A percentile compares a stretch with the other conserved stretches of the same genome.
Conservation (phyloP, 2,888 invertebrate genomes). For the Bugula neritina region DNA sequence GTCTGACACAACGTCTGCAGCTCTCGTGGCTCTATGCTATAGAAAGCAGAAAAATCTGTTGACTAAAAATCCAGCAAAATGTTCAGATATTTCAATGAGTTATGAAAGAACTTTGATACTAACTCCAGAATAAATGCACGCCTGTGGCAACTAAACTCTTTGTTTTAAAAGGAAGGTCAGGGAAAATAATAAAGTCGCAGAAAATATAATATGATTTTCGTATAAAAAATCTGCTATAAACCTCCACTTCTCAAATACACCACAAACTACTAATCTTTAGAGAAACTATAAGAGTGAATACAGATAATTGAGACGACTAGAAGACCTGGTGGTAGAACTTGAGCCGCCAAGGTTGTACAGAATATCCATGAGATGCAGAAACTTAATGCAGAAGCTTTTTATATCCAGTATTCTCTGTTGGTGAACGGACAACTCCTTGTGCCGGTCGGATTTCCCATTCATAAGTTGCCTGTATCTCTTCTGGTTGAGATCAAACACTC, state of each 20-base stretch:
- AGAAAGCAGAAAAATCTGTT: slow-evolving; percentile 16
- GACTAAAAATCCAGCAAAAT: not conserved
- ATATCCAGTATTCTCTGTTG: slow-evolving; percentile 50
- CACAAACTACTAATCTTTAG: too few relatives aligned
- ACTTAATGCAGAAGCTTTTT: slow-evolving; percentile 45
- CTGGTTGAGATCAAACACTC: slow-evolving; percentile 59
- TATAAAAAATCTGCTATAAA: too few relatives aligned
- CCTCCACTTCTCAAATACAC: too few relatives aligned
- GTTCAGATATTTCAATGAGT: too few relatives aligned
- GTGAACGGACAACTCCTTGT: slow-evolving; percentile 38
- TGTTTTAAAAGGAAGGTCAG: too few relatives aligned
- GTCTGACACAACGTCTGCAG: slow-evolving; percentile 50
- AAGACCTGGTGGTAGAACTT: slow-evolving; percentile 4
- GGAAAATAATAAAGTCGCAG: too few relatives aligned
- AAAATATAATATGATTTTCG: too few relatives aligned
- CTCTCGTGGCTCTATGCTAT: slow-evolving; percentile 38
- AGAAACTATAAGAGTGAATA: too few relatives aligned
- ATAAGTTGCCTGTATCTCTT: slow-evolving; percentile 41
- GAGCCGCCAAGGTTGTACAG: slow-evolving; percentile 36
- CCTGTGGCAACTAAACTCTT: too few relatives aligned
- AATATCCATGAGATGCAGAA: slow-evolving; percentile 46
- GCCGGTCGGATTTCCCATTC: not conserved
- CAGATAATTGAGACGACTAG: too few relatives aligned
- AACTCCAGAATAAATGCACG: too few relatives aligned
- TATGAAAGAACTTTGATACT: too few relatives aligned